phyloP scores from a whole-genome alignment of 1,140 invertebrate species.

The Hylaeus volcanicus region DNA sequence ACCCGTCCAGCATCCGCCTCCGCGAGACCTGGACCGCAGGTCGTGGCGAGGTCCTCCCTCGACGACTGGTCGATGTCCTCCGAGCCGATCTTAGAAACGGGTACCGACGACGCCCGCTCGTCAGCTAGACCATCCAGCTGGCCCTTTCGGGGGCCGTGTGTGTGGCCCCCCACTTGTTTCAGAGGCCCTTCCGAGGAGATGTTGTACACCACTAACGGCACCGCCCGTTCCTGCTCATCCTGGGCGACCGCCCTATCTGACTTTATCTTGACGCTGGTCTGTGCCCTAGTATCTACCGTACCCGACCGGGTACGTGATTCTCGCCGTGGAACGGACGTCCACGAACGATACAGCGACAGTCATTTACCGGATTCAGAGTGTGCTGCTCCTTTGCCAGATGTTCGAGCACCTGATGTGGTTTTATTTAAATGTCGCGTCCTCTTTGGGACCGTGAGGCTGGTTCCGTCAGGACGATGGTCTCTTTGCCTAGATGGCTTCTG shows the following conservation, averaged over 20 bases:
- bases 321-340: slow-evolving; percentile 18
- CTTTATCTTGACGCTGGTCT: slow-evolving; percentile 75
- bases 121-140: slow-evolving; percentile 64
- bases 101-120: slow-evolving; percentile 46
- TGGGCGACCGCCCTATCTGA: slow-evolving; percentile 62
- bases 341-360: slow-evolving; percentile 23
- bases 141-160: slow-evolving; percentile 69
- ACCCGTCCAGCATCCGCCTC: slow-evolving; percentile 30
- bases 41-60: slow-evolving; percentile 23
- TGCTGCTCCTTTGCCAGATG: background rate
- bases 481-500: background rate
- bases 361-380: slow-evolving; percentile 45
- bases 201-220: slow-evolving; percentile 72
- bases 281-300: slow-evolving; percentile 66
- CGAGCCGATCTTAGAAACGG: background rate
- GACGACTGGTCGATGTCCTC: slow-evolving; percentile 3
- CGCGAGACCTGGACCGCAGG: slow-evolving; percentile 21
- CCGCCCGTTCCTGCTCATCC: slow-evolving; percentile 72
- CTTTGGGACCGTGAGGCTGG: too few relatives aligned
- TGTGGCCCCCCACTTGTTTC: slow-evolving; percentile 64
- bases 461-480: too few relatives aligned
- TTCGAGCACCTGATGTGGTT: too few relatives aligned
- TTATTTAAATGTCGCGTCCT: too few relatives aligned
- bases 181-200: slow-evolving; percentile 58
- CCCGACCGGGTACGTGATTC: slow-evolving; percentile 61